Base-by-base conservation (phyloP, 2,797 vertebrate genomes). In the Ficedula albicollis region DNA sequence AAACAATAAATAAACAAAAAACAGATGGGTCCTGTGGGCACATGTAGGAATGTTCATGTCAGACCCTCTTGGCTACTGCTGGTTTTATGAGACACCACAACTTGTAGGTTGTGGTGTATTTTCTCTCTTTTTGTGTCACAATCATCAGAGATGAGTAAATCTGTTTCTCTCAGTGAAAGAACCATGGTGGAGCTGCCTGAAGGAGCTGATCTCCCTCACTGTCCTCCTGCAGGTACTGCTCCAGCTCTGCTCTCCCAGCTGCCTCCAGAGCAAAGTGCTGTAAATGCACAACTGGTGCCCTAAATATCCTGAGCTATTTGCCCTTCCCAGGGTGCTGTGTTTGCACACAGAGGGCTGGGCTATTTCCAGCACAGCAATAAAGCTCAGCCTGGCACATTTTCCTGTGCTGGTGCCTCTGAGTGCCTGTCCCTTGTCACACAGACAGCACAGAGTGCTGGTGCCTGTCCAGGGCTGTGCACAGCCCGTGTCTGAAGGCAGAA, bases 211-310 rank as follows among this genome's bases (percentile, higher is more conserved):
- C 13, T 69, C 74, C 62, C 59, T 63, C 15, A 0, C 41, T 11
- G 30, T 36, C 58, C 34, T 49, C 4, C 1, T 6, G 11, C 39
- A 46, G 44, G 41, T 52, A 3, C 56, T 63, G 91, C 11, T 2
- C 19, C 67, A 74, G 82, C 95, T 90, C 74, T 74, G 86, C 90
- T 67, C 22, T 20, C 14, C 66, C 84, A 79, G 93, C 88, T 84
- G 84, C 88, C 67, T 88, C 52, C 77, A 58, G 74, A 81, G 38
- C 75, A 46, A 59, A 73, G 56, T 39, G 75, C 84, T 82, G 0
- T 29, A 70, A 79, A 69, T 23, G 83, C 62, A 4, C 23, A 23
- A n/a, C 41, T 67, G 38, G 14, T 29, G 48, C 49, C 20, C 90
- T 59, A 56, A 87, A 74, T 41, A 56, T 8, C 52, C 80, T 23